Conservation (phyloP, 2,888 invertebrate genomes). For the Nebria salina region DNA sequence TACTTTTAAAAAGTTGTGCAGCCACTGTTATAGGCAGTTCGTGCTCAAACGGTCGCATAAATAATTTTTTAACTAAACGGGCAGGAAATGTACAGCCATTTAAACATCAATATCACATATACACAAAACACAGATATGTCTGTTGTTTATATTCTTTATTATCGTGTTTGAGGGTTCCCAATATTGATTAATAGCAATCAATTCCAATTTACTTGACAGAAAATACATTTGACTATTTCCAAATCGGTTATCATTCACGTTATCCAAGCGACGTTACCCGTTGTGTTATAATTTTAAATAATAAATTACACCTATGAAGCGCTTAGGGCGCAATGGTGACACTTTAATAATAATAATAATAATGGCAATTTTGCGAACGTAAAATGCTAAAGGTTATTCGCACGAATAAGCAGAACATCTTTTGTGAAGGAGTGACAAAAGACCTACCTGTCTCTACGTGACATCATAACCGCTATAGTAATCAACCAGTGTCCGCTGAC, state of each 20-base stretch:
- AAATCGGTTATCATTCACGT: neutral
- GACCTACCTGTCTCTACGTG: slow-evolving; percentile 14
- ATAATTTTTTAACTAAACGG: neutral
- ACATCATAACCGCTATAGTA: slow-evolving; percentile 14
- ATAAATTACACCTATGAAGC: neutral
- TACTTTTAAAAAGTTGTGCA: neutral
- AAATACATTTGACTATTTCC: slow-evolving; percentile 30
- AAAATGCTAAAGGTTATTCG: neutral
- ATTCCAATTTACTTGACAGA: slow-evolving; percentile 39
- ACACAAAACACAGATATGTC: neutral
- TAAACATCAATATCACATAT: neutral
- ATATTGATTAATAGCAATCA: slow-evolving; percentile 21
- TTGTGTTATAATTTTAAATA: neutral
- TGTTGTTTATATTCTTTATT: neutral
- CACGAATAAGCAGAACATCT: slow-evolving; percentile 14
- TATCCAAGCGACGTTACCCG: neutral
- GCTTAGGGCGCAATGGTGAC: neutral
- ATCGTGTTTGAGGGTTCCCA: neutral
- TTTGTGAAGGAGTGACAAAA: slow-evolving; percentile 21
- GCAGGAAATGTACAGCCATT: neutral
- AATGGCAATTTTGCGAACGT: no score
- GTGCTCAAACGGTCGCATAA: neutral
- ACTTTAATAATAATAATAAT: neutral
- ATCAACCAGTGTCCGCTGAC: slow-evolving; percentile 13
- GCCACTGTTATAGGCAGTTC: neutral